Percentiles rank a stretch among this genome's conserved stretches.
Evolutionary conservation across 1,140 invertebrate species (phyloP).

Genomic region (Bathynomus jamesi): DNA sequence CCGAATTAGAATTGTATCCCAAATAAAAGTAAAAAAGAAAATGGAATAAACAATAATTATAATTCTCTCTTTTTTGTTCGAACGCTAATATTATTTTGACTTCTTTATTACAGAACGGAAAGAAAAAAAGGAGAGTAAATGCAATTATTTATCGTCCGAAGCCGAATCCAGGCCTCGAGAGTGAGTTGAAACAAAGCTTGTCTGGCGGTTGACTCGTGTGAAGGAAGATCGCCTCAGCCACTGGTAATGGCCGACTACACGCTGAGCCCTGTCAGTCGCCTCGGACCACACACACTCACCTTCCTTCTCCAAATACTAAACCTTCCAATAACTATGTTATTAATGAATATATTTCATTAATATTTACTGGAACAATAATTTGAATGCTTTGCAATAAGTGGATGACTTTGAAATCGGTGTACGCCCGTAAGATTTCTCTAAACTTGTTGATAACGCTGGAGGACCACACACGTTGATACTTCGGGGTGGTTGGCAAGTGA

Average conservation of each 20-base stretch:
- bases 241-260: slow-evolving; percentile 29
- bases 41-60: background rate
- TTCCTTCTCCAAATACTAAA: slow-evolving; percentile 9
- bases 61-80: background rate
- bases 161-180: background rate
- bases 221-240: slow-evolving; percentile 31
- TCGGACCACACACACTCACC: slow-evolving; percentile 31
- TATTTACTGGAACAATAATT: slow-evolving; percentile 9
- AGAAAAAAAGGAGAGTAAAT: too few relatives aligned
- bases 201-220: slow-evolving; percentile 15
- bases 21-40: too few relatives aligned
- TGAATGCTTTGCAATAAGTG: background rate
- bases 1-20: too few relatives aligned
- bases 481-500: slow-evolving; percentile 28
- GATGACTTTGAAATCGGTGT: background rate
- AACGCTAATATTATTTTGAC: background rate
- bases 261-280: slow-evolving; percentile 32
- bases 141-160: too few relatives aligned
- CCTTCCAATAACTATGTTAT: slow-evolving; percentile 14
- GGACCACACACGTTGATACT: slow-evolving; percentile 31
- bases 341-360: slow-evolving; percentile 5
- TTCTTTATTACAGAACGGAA: slow-evolving; percentile 1
- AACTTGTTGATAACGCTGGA: background rate
- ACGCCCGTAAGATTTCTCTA: background rate
- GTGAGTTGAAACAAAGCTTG: background rate